Evolutionary conservation across 2,888 invertebrate species (phyloP), one percentile per base, ranked within the genome.

Genomic region (Drosophila fulvimacula): DNA sequence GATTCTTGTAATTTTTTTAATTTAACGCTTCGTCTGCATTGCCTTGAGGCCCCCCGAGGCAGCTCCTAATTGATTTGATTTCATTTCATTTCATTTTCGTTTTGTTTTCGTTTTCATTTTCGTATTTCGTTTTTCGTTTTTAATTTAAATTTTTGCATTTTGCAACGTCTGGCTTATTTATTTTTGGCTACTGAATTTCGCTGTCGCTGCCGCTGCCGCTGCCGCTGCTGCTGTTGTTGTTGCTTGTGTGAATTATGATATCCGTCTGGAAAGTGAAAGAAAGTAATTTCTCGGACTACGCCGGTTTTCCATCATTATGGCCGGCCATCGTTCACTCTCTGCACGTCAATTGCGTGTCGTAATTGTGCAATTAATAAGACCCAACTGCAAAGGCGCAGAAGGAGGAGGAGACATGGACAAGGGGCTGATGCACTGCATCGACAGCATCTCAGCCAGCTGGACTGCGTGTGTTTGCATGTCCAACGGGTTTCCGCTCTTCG

Each of bases 331-430:
- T 67, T 85, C 77, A 76, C 70, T 57, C 57, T 57, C 36, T 3
- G 69, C 73, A 76, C 90, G 86, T 88, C 86, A 86, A 81, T 82
- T 84, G 82, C 82, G 81, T 84, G 82, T 77, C 77, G 82, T 90
- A 90, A 90, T 87, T 89, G 90, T 89, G 84, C 89, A 87, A 89
- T 87, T 90, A 87, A 89, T 90, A 80, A 84, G 76, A 59, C 21
- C 55, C 67, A 42, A 70, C 60, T 65, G 63, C 39, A 13, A 24
- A 34, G 24, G 41, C 2, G 27, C 5, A 4, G 19, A 3, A 41
- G 34, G 21, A 13, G 41, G 4, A 24, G 24, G 6, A 21, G 21
- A 42, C 19, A 5, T 41, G 41, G 34, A n/a, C 24, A 52, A 49
- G 67, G 60, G 67, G 63, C 64, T 77, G 71, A 66, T 66, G 72